Evolutionary conservation across 23 tunicate species (phyloP).

Genomic region (Halocynthia roretzi): DNA sequence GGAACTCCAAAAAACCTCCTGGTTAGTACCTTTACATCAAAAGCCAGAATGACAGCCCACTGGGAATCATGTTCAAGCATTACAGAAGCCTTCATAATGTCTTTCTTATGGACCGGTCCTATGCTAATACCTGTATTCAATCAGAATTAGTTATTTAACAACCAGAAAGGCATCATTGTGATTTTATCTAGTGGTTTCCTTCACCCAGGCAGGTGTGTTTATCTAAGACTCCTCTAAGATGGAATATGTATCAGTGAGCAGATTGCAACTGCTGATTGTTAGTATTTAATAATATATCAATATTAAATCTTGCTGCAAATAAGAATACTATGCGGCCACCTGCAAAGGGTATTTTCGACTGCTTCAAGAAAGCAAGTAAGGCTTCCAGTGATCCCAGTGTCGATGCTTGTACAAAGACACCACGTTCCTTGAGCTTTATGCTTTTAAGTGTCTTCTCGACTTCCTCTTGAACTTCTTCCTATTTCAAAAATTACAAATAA

Average conservation of each 20-base stretch:
- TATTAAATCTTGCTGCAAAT: neutral
- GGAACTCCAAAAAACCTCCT: neutral
- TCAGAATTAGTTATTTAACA: no score
- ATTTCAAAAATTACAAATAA: no score
- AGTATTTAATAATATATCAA: no score
- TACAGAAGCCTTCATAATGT: conserved; percentile 88
- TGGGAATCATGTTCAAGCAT: conserved; percentile 90
- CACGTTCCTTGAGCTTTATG: conserved; percentile 79
- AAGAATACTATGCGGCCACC: neutral
- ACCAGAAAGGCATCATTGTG: no score
- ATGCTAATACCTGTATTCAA: conserved; percentile 59
- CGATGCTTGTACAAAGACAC: conserved; percentile 95
- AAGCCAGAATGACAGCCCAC: conserved; percentile 95
- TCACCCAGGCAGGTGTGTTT: no score
- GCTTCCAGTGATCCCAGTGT: conserved; percentile 95
- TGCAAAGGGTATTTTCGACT: conserved; percentile 81
- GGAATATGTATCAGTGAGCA: no score
- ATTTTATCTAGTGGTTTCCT: no score
- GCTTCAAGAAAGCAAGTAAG: conserved; percentile 65
- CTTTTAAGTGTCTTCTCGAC: conserved; percentile 51
- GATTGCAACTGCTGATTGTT: neutral
- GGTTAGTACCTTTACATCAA: conserved; percentile 67
- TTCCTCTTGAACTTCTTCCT: conserved; percentile 71
- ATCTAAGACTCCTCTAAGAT: no score
- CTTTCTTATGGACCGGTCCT: conserved; percentile 87